Base-by-base conservation (phyloP, 2,888 invertebrate species). In the Xylota sylvarum region DNA sequence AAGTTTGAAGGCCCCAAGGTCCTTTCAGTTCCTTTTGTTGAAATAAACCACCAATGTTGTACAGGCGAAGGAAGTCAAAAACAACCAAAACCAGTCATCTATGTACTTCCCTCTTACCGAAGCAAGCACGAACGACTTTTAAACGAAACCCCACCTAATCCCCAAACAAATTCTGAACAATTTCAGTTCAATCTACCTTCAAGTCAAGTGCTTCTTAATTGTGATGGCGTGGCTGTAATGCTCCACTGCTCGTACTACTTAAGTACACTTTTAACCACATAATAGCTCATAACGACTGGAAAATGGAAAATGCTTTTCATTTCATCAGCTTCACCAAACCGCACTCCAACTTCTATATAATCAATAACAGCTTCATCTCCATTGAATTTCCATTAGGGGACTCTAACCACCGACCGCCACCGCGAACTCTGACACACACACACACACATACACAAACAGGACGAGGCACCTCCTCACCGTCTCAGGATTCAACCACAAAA, bases 221-320 rank as follows among this genome's bases (percentile, higher is more conserved):
- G 23, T 27, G 30, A 23, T 65, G 12, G 19, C 5, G 7, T 37
- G n/a, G 6, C 9, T 30, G 35, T 14, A 50, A n/a, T 46, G 46
- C 30, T 46, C 46, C 9, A 30, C 70, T 55, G 14, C 55, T 55
- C 10, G 30, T 7, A 64, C 46, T 19, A 65, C 56, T 43, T 58
- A 56, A 65, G 27, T 17, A 37, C 56, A 52, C 35, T 78, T 52
- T 23, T 62, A 50, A 69, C 43, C 78, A 52, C 60, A 70, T 60
- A 62, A 60, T 40, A 43, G 69, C 60, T 52, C 67, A 52, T 55
- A 69, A 62, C 12, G 69, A 55, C 52, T 43, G 43, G 40, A 43
- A 69, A 77, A 67, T 43, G 43, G 40, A 43, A 69, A 77, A 67
- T 58, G 52, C 43, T 43, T 52, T 43, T 52, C 14, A 43, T 62